A percentile compares a stretch with the other conserved stretches of the same genome.
Conservation (phyloP, 2,888 invertebrate species). For the Plebejus melissa region DNA sequence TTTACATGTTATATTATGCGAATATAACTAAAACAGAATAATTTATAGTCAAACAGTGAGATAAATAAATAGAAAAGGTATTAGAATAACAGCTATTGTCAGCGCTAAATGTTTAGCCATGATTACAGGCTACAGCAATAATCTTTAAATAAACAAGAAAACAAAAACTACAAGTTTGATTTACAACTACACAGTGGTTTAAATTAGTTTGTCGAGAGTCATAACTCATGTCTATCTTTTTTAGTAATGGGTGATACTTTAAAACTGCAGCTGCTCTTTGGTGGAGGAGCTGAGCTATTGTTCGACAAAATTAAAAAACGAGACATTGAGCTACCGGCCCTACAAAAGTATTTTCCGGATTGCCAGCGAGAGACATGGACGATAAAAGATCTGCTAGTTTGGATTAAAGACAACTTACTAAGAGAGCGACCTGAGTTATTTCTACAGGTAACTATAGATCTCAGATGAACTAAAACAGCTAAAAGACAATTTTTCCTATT, state of each 20-base stretch:
- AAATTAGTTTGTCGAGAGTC: not conserved
- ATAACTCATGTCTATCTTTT: not conserved
- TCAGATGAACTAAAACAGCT: too few relatives aligned
- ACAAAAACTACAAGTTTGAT: too few relatives aligned
- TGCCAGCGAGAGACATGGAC: conserved; percentile 76
- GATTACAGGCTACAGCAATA: too few relatives aligned
- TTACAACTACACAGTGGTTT: too few relatives aligned
- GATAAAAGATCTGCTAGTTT: conserved; percentile 84
- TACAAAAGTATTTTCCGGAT: conserved; percentile 61
- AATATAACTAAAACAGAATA: not conserved
- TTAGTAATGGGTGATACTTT: conserved; percentile 35
- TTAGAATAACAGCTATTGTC: not conserved
- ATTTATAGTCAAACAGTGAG: not conserved
- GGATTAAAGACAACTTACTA: conserved; percentile 92
- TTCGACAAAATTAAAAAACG: conserved; percentile 90
- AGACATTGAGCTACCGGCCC: conserved; percentile 81
- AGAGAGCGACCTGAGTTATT: conserved; percentile 87
- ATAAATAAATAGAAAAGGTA: not conserved
- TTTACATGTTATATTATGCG: not conserved
- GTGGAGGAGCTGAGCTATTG: conserved; percentile 94
- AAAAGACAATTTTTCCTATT: too few relatives aligned
- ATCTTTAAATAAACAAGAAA: too few relatives aligned
- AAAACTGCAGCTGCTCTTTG: conserved; percentile 66
- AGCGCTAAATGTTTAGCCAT: not conserved
- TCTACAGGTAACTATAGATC: conserved; percentile 50